Conservation (phyloP, 2,888 invertebrate species). For the Acleris literana region DNA sequence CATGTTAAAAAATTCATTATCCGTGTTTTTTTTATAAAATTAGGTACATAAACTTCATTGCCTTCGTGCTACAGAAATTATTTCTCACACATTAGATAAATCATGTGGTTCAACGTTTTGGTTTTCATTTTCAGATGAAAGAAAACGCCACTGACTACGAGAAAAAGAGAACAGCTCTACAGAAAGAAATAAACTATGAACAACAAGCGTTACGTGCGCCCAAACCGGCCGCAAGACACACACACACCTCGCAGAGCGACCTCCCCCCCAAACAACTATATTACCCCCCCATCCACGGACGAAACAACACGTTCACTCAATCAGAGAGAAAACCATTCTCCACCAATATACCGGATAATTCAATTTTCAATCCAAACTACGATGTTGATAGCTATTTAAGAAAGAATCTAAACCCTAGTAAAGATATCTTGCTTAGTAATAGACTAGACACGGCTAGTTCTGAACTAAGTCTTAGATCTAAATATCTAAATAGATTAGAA, state of each 20-base stretch:
- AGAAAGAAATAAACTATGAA: slow-evolving; percentile 74
- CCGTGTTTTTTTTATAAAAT: no score
- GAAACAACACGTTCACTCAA: slow-evolving; percentile 43
- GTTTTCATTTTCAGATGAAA: no score
- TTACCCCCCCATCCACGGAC: slow-evolving; percentile 65
- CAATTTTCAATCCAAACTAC: slow-evolving; percentile 68
- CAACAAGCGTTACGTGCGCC: slow-evolving; percentile 52
- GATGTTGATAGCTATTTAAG: slow-evolving; percentile 73
- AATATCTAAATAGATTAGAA: slow-evolving; percentile 17
- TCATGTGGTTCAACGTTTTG: no score
- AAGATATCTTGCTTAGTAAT: slow-evolving; percentile 46
- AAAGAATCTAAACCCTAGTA: slow-evolving; percentile 66
- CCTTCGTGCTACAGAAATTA: no score
- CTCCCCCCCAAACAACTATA: slow-evolving; percentile 65
- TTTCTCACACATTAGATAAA: no score
- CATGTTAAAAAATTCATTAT: no score
- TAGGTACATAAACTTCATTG: no score
- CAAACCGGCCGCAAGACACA: slow-evolving; percentile 33
- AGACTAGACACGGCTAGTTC: slow-evolving; percentile 32
- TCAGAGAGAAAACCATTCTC: slow-evolving; percentile 60
- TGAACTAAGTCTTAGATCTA: slow-evolving; percentile 35
- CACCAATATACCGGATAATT: slow-evolving; percentile 75
- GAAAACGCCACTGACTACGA: slow-evolving; percentile 77
- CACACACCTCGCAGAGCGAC: slow-evolving; percentile 54
- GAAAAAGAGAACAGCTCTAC: slow-evolving; percentile 72